Evolutionary conservation across 1,140 invertebrate species (phyloP), one percentile per base, ranked within the genome.

Genomic region (Hycleus phaleratus): DNA sequence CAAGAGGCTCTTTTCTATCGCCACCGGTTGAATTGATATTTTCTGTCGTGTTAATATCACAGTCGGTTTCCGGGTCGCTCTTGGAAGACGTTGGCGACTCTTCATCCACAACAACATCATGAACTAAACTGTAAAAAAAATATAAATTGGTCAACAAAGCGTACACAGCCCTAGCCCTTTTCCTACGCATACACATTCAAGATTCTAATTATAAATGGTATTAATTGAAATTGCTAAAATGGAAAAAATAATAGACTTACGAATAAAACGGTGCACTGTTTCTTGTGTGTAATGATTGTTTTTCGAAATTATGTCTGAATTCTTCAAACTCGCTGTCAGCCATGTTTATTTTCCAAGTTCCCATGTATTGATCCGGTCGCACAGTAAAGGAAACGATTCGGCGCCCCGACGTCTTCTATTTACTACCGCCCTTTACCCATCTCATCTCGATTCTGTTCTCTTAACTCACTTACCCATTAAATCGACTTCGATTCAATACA

Each of bases 251-350:
- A 11, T 56, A 10, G 67, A 82, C 82, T 85, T 78, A 85, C 83
- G 82, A 85, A 70, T 85, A 85, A 75, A 84, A 85, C 40, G 82
- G 81, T 63, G 82, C 78, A 45, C 88, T 82, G n/a, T 85, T 83
- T 68, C 85, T 89, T 47, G 86, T 84, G 67, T 88, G 86, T 69
- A 88, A 45, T 49, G 86, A 46, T 84, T 85, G 70, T 75, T 83
- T 82, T 63, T 91, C 90, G 76, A 93, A 93, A 72, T 85, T 86
- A 63, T 87, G 84, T 61, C 86, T 85, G 77, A 94, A 93, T 81
- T 93, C 88, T 75, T 94, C 91, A 78, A 92, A 94, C 75, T 94
- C 90, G 68, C 82, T 87, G 79, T 94, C 91, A 64, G 89, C 91
- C 91, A 93, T 93, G 75, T 81, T 78, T 73, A 60, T 70, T 68